phyloP scores from a whole-genome alignment of 1,140 invertebrate genomes.

The Brachionus manjavacas region DNA sequence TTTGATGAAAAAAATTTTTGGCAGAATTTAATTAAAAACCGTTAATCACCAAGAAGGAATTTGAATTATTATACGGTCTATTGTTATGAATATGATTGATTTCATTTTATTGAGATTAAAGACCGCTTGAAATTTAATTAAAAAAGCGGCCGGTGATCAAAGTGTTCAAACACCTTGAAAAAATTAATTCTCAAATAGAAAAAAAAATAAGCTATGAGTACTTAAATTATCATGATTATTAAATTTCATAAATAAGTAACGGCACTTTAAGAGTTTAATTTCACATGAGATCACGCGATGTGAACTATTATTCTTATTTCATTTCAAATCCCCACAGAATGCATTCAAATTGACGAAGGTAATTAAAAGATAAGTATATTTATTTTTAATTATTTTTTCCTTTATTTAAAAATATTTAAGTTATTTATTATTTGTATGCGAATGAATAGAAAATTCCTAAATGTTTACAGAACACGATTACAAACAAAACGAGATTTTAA shows the following conservation, averaged over 20 bases:
- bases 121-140: neutral
- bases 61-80: neutral
- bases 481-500: neutral
- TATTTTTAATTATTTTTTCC: slow-evolving; percentile 34
- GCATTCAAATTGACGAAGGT: neutral
- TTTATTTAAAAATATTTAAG: slow-evolving; percentile 5
- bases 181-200: neutral
- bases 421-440: neutral
- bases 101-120: slow-evolving; percentile 25
- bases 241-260: slow-evolving; percentile 18
- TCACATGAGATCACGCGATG: neutral
- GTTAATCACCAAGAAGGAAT: neutral
- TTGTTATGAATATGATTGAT: slow-evolving; percentile 25
- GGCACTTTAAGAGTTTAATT: slow-evolving; percentile 7
- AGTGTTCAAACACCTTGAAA: neutral
- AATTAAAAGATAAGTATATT: slow-evolving; percentile 24
- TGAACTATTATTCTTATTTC: neutral
- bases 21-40: neutral
- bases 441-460: slow-evolving; percentile 10
- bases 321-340: neutral
- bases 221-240: slow-evolving; percentile 2
- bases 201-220: slow-evolving; percentile 12
- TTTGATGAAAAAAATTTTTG: too few species aligned
- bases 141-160: neutral
- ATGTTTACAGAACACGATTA: neutral